A percentile compares a stretch with the other conserved stretches of the same genome.
These are phyloP conservation scores for Oxytorus armatus DNA, from an alignment of 2,888 invertebrate genomes.

Conservation along the genomic window DNA sequence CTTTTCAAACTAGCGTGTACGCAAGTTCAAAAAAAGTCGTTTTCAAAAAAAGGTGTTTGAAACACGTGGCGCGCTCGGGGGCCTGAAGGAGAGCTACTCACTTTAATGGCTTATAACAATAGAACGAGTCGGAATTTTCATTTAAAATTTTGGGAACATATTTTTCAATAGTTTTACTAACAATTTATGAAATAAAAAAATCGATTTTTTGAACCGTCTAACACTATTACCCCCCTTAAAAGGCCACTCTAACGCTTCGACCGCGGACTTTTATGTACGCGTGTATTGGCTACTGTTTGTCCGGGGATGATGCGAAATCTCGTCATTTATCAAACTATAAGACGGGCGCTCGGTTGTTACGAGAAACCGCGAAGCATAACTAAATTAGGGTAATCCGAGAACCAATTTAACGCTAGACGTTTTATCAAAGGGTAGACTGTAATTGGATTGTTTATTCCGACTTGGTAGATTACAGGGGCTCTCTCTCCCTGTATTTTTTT, in stretches of 20 bases:
- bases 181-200: too few species aligned
- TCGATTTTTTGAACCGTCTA: too few species aligned
- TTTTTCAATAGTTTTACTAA: too few species aligned
- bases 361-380: conserved; percentile 16
- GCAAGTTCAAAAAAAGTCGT: too few species aligned
- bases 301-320: conserved; percentile 5
- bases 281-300: background rate
- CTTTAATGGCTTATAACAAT: too few species aligned
- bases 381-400: conserved; percentile 43
- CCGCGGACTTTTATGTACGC: background rate
- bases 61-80: too few species aligned
- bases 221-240: too few species aligned
- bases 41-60: too few species aligned
- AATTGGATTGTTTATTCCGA: conserved; percentile 41
- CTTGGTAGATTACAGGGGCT: background rate
- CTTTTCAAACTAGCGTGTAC: too few species aligned
- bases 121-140: too few species aligned
- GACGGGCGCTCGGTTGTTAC: conserved; percentile 44
- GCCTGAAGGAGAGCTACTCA: too few species aligned
- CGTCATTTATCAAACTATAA: conserved; percentile 55
- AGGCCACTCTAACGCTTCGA: conserved; percentile 9
- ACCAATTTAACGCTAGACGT: conserved; percentile 10
- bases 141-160: too few species aligned
- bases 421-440: conserved; percentile 30
- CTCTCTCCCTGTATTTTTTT: background rate